Evolutionary conservation across 2,113 vertebrate genomes (phyloP).

Genomic region (Fulica atra): DNA sequence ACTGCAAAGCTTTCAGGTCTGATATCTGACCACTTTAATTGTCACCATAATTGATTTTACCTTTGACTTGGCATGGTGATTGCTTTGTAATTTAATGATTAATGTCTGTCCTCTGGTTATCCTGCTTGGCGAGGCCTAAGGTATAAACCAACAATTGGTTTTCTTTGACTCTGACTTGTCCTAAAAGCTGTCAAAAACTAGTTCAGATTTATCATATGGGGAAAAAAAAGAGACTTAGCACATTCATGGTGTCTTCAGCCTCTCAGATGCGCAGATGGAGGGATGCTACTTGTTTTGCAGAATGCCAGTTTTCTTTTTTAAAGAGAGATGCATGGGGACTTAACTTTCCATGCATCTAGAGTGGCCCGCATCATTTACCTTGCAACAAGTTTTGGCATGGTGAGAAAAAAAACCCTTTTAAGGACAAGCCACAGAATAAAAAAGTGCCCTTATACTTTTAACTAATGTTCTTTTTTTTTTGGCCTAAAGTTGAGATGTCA

Average conservation of each 20-base stretch:
- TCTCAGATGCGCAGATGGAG: not conserved
- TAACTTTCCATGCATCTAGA: not conserved
- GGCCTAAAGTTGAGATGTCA: not conserved
- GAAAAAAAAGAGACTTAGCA: not conserved
- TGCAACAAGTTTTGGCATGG: not conserved
- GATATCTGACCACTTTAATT: conserved; percentile 57
- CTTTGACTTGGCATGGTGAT: conserved; percentile 62
- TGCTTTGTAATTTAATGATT: conserved; percentile 71
- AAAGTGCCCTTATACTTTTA: not conserved
- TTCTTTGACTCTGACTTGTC: conserved; percentile 41
- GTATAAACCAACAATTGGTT: conserved; percentile 12
- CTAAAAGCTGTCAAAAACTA: conserved; percentile 25
- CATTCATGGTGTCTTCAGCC: not conserved
- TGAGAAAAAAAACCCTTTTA: not conserved
- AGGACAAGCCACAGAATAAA: not conserved
- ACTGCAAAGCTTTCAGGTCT: conserved; percentile 32
- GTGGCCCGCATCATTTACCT: not conserved
- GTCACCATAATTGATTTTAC: conserved; percentile 73
- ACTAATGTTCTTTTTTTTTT: not conserved
- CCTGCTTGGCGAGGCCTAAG: not conserved
- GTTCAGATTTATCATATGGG: not conserved
- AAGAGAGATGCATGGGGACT: not conserved
- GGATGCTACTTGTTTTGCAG: not conserved
- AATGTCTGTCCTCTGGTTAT: conserved; percentile 59
- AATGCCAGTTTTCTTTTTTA: not conserved